phyloP scores from a whole-genome alignment of 2,888 invertebrate species.

The Microchrysa polita region DNA sequence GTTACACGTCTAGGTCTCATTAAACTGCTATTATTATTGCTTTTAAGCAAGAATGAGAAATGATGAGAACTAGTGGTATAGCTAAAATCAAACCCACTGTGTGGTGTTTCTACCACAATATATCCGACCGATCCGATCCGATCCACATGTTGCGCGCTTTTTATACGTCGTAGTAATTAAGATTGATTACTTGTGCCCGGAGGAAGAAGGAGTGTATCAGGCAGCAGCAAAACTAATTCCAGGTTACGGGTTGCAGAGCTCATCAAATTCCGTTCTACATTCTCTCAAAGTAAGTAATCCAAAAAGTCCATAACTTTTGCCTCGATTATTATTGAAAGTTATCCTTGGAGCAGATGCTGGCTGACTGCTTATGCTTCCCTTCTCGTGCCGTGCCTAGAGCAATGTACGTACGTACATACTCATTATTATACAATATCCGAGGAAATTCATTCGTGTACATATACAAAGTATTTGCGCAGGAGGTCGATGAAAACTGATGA shows the following conservation, averaged over 20 bases:
- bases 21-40: constrained; percentile 43
- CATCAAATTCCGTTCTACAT: constrained; percentile 42
- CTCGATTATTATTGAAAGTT: constrained; percentile 42
- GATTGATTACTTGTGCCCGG: constrained; percentile 39
- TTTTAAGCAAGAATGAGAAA: constrained; percentile 37
- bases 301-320: constrained; percentile 36
- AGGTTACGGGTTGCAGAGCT: constrained; percentile 38
- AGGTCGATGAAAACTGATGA: constrained; percentile 12
- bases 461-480: not conserved
- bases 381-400: not conserved
- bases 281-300: constrained; percentile 41
- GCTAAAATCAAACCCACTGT: not conserved
- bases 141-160: constrained; percentile 41
- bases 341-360: constrained; percentile 8
- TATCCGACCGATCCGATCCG: not conserved
- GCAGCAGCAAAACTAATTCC: constrained; percentile 44
- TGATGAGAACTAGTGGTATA: constrained; percentile 30
- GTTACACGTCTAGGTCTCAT: constrained; percentile 33
- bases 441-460: too few relatives aligned
- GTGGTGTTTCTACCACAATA: too few relatives aligned
- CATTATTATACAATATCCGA: too few relatives aligned
- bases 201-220: constrained; percentile 41
- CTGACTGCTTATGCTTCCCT: not conserved
- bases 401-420: too few relatives aligned
- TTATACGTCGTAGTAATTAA: constrained; percentile 27